Percentiles rank a stretch among this genome's conserved stretches.
Evolutionary conservation across 1,140 invertebrate species (phyloP).

Genomic region (Listronotus bonariensis): DNA sequence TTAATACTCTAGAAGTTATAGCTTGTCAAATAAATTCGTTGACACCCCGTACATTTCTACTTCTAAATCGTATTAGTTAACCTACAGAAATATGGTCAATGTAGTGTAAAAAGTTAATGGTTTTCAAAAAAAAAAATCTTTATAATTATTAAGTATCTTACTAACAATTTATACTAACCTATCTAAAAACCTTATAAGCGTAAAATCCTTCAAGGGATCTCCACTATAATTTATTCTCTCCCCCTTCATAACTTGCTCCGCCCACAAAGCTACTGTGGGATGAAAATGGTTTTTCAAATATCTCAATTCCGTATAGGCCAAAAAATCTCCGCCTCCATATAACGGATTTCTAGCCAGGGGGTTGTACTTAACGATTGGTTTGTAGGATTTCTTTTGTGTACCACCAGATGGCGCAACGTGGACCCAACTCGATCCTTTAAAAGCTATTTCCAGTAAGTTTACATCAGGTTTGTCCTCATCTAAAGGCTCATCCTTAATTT

Average conservation of each 20-base stretch:
- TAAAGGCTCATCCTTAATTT: slow-evolving; percentile 39
- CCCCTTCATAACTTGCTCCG: slow-evolving; percentile 78
- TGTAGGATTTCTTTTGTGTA: slow-evolving; percentile 15
- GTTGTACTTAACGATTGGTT: slow-evolving; percentile 64
- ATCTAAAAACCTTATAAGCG: slow-evolving; percentile 86
- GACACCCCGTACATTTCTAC: too few species aligned
- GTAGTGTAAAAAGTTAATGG: too few species aligned
- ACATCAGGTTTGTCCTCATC: slow-evolving; percentile 39
- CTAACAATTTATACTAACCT: slow-evolving; percentile 1
- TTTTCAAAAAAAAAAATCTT: too few species aligned
- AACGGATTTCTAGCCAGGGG: slow-evolving; percentile 80
- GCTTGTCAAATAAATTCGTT: too few species aligned
- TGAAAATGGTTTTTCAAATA: slow-evolving; percentile 81
- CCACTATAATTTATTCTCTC: slow-evolving; percentile 80
- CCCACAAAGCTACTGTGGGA: slow-evolving; percentile 89
- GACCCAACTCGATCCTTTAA: slow-evolving; percentile 42
- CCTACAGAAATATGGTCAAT: too few species aligned
- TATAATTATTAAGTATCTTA: too few species aligned
- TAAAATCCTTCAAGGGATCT: slow-evolving; percentile 92
- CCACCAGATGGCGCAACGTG: slow-evolving; percentile 38
- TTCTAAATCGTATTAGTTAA: too few species aligned
- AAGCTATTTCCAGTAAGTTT: slow-evolving; percentile 14
- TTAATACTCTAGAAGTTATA: too few species aligned
- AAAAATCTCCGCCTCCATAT: slow-evolving; percentile 74
- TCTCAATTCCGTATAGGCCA: slow-evolving; percentile 73